These are phyloP conservation scores for Lasioglossum figueresi DNA, from an alignment of 2,888 invertebrate species.

Conservation along the genomic window DNA sequence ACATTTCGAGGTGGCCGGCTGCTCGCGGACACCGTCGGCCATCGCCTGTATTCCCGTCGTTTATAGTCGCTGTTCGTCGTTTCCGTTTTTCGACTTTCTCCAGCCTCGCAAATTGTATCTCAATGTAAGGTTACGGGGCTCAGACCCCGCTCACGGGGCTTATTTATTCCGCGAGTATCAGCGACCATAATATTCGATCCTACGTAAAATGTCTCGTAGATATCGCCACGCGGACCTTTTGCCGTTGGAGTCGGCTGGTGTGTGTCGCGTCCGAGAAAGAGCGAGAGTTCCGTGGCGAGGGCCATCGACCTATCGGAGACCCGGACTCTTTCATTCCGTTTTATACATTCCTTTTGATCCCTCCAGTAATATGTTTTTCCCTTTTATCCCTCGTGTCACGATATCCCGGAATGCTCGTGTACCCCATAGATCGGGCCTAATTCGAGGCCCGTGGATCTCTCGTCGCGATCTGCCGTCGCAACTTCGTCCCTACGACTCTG, in stretches of 20 bases:
- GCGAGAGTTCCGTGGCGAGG: constrained; percentile 46
- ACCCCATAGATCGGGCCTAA: constrained; percentile 16
- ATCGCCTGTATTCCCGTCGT: constrained; percentile 12
- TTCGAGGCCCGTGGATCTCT: constrained; percentile 15
- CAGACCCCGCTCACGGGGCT: not conserved
- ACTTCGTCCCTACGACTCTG: not conserved
- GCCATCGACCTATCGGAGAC: constrained; percentile 49
- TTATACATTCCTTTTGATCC: constrained; percentile 65
- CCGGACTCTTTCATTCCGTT: constrained; percentile 54
- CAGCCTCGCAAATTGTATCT: constrained; percentile 26
- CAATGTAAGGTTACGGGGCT: not conserved
- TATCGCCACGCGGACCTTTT: constrained; percentile 35
- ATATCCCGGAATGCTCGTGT: constrained; percentile 16
- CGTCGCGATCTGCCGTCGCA: constrained; percentile 13
- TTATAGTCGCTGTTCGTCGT: not conserved
- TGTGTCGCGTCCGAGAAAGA: constrained; percentile 41
- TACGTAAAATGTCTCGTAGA: constrained; percentile 54
- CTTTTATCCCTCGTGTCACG: not conserved
- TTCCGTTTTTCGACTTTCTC: constrained; percentile 16
- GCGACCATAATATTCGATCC: constrained; percentile 61
- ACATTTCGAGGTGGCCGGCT: not conserved
- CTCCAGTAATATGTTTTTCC: constrained; percentile 42
- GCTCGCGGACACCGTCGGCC: not conserved
- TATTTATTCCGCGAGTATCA: constrained; percentile 30
- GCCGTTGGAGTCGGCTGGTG: constrained; percentile 51